Conservation (phyloP, 2,113 vertebrate species). For the Grus americana region DNA sequence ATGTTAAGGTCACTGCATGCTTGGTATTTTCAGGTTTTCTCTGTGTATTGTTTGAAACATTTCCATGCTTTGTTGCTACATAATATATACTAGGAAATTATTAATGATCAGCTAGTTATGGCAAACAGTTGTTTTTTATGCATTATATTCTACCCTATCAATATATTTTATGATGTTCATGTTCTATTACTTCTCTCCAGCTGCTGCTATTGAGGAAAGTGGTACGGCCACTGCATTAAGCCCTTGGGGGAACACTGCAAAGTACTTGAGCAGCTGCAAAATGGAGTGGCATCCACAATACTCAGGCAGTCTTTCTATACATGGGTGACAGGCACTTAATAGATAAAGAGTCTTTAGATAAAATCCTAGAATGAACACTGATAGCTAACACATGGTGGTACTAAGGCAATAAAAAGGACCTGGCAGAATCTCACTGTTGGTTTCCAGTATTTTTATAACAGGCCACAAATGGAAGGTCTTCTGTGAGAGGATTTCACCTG, state of each 20-base stretch:
- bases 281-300: background rate
- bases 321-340: background rate
- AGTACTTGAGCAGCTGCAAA: background rate
- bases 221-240: background rate
- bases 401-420: background rate
- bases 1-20: background rate
- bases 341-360: background rate
- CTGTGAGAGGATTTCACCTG: background rate
- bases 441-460: background rate
- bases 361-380: background rate
- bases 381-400: background rate
- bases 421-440: background rate
- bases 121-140: background rate
- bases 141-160: background rate
- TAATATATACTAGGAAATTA: background rate
- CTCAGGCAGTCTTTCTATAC: background rate
- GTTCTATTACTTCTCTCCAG: background rate
- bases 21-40: background rate
- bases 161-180: background rate
- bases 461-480: background rate
- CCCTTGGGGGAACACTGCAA: background rate
- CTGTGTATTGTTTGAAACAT: background rate
- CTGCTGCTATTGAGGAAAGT: background rate
- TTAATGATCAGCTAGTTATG: background rate
- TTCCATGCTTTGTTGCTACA: background rate